Base-by-base conservation (phyloP, 2,797 vertebrate genomes). In the Tauraco hartlaubi region DNA sequence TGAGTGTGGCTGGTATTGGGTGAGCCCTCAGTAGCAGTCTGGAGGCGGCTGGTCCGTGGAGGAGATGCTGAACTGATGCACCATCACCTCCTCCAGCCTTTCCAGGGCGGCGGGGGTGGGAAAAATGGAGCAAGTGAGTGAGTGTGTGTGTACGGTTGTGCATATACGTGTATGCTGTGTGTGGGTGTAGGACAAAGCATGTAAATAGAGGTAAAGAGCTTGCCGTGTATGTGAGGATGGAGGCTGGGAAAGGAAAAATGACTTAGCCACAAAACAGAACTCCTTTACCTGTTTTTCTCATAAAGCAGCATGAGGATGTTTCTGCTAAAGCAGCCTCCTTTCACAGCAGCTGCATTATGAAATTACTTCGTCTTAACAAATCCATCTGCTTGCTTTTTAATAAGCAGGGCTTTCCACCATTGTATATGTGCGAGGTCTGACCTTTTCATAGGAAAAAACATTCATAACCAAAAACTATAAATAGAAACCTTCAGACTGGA, bases 361-460 rank as follows among this genome's bases (percentile, higher is more conserved):
- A 92, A 79, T 93, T 54, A 95, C 75, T 96, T 97, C 90, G 97
- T 96, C 96, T 97, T 89, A 93, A 91, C 94, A 96, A 96, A 97
- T 93, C 95, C 28, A 41, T 95, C 94, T 88, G 92, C 92, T 66
- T 97, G 95, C 94, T 95, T 96, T 96, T 97, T 97, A 97, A 97
- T 97, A 96, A 97, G 80, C 84, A 96, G 88, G 78, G 94, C 94
- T 97, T 97, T 97, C 88, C 93, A 95, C 86, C 87, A 97, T 92
- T 95, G 92, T 95, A 95, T 85, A 92, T 98, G 96, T 97, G 97
- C 64, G 2, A 95, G 95, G 86, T 93, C 96, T 98, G 98, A 98
- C 98, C 98, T 98, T 98, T 98, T 97, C 97, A 95, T 96, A 97
- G 98, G 98, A 98, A 98, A 98, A 98, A 98, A 97, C 96, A 97